These are phyloP conservation scores for Heteractis magnifica DNA, from an alignment of 92 coral and sea anemone species.

Conservation along the genomic window DNA sequence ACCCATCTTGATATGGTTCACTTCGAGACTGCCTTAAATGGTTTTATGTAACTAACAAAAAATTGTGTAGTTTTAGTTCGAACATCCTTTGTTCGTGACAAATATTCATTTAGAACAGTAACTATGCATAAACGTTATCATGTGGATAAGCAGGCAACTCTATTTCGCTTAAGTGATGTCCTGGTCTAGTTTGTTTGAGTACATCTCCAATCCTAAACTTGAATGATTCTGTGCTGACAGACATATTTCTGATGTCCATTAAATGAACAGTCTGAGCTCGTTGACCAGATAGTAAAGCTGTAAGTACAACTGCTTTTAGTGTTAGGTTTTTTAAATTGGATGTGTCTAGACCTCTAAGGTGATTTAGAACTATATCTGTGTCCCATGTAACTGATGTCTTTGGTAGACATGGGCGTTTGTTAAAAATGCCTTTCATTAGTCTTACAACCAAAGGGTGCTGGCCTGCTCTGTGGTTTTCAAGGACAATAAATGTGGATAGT, in stretches of 20 bases:
- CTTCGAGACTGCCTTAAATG: constrained; percentile 23
- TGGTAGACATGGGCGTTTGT: constrained; percentile 38
- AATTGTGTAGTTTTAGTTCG: constrained; percentile 10
- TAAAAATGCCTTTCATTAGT: constrained; percentile 29
- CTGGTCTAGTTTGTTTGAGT: constrained; percentile 33
- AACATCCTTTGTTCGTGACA: constrained; percentile 13
- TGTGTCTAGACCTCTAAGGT: constrained; percentile 20
- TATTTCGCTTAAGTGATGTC: constrained; percentile 11
- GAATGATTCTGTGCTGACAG: background rate
- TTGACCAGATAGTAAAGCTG: constrained; percentile 44
- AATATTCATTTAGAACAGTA: constrained; percentile 31
- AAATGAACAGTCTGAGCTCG: constrained; percentile 38
- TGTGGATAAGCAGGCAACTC: constrained; percentile 35
- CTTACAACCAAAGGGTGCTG: constrained; percentile 42
- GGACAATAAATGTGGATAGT: constrained; percentile 16
- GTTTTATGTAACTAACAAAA: constrained; percentile 21
- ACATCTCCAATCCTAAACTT: constrained; percentile 17
- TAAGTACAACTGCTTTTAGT: constrained; percentile 30
- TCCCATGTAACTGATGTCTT: constrained; percentile 32
- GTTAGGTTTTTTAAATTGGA: constrained; percentile 30
- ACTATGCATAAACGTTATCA: constrained; percentile 22
- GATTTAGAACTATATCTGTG: constrained; percentile 14
- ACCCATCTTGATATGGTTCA: constrained; percentile 29
- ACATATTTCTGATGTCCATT: constrained; percentile 20
- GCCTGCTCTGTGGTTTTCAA: constrained; percentile 17